Conservation (phyloP, 2,113 vertebrate species). For the Anarrhichthys ocellatus region DNA sequence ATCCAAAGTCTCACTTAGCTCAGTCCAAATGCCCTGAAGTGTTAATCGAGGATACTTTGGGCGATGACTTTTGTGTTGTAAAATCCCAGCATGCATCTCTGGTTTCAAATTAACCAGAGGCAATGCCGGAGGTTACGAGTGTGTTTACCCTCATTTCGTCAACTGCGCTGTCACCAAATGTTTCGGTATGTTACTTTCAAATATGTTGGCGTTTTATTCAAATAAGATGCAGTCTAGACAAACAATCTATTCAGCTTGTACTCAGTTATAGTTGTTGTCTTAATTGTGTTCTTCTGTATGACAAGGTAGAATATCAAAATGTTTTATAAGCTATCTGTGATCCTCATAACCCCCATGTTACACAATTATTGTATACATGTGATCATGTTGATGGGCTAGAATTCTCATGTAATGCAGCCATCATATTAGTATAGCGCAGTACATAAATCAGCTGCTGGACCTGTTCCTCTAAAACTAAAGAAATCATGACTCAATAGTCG, state of each 20-base stretch:
- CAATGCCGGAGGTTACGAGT: neutral
- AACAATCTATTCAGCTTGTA: neutral
- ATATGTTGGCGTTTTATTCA: neutral
- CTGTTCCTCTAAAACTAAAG: too few relatives aligned
- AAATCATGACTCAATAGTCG: too few relatives aligned
- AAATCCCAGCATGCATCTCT: constrained; percentile 2
- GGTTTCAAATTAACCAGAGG: neutral
- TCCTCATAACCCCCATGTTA: neutral
- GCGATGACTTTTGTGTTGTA: neutral
- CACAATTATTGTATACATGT: neutral
- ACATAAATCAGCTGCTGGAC: neutral
- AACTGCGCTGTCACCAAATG: neutral
- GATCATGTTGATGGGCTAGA: neutral
- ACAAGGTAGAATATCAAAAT: neutral
- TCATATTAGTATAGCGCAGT: neutral
- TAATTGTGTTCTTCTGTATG: neutral
- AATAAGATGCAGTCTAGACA: too few relatives aligned
- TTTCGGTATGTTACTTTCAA: neutral
- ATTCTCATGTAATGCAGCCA: neutral
- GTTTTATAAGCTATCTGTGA: neutral
- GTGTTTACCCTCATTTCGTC: neutral
- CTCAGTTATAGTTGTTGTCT: neutral
- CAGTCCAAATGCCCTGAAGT: neutral
- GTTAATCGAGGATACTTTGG: neutral
- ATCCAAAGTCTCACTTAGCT: neutral